Evolutionary conservation across 2,888 invertebrate species (phyloP).

Genomic region (Anarsia innoxiella): DNA sequence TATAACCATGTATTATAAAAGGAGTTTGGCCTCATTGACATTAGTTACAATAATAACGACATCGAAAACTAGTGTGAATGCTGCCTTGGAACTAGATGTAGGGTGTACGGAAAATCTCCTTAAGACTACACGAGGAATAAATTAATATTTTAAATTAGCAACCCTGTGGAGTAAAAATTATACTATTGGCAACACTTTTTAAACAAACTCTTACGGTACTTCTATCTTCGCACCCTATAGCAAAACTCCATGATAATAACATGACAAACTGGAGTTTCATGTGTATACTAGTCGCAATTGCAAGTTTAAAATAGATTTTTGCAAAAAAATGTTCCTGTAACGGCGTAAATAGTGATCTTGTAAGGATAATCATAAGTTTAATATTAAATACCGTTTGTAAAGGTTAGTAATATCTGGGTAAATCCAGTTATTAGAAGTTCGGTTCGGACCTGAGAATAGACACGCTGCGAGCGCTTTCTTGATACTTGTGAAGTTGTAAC

Average conservation of each 20-base stretch:
- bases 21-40: slow-evolving; percentile 60
- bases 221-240: neutral
- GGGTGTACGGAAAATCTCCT: neutral
- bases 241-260: slow-evolving; percentile 34
- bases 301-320: slow-evolving; percentile 65
- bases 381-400: slow-evolving; percentile 28
- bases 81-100: slow-evolving; percentile 44
- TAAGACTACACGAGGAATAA: too few relatives aligned
- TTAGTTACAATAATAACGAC: slow-evolving; percentile 53
- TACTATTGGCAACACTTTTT: too few relatives aligned
- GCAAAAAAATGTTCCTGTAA: slow-evolving; percentile 69
- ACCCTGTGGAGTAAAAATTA: too few relatives aligned
- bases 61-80: slow-evolving; percentile 67
- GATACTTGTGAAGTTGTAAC: slow-evolving; percentile 3
- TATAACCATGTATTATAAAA: slow-evolving; percentile 53
- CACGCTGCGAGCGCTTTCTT: slow-evolving; percentile 30
- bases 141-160: too few relatives aligned
- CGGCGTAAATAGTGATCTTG: slow-evolving; percentile 62
- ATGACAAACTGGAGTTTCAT: slow-evolving; percentile 39
- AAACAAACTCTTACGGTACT: slow-evolving; percentile 21
- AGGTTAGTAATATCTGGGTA: too few relatives aligned
- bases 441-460: too few relatives aligned
- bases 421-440: too few relatives aligned
- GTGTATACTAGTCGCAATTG: slow-evolving; percentile 71
- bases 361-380: slow-evolving; percentile 58